Evolutionary conservation across 2,888 invertebrate species (phyloP).

Genomic region (Masnerella sp.): DNA sequence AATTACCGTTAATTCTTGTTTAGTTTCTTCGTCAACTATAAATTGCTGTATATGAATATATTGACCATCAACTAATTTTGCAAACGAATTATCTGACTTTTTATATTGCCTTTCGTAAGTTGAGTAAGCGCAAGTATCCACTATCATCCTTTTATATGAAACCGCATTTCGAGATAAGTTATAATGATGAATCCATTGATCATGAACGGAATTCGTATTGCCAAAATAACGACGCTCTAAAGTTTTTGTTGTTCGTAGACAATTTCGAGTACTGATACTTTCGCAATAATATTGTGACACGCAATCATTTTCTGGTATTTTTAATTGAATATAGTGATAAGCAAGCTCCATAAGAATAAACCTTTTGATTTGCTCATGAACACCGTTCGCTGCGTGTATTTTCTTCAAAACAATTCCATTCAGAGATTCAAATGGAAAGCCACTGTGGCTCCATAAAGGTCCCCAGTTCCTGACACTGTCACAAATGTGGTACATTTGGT

Average conservation of each 20-base stretch:
- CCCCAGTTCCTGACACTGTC: conserved; percentile 1
- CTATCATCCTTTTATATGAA: conserved; percentile 7
- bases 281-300: conserved; percentile 10
- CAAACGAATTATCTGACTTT: conserved; percentile 12
- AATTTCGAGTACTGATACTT: not conserved
- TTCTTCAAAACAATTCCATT: conserved; percentile 18
- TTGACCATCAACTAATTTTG: not conserved
- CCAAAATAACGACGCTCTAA: conserved; percentile 8
- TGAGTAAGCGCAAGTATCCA: not conserved
- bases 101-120: conserved; percentile 1
- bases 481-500: conserved; percentile 6
- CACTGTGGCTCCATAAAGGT: conserved; percentile 18
- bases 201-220: not conserved
- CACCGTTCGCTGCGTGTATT: conserved; percentile 14
- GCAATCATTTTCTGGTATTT: not conserved
- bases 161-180: not conserved
- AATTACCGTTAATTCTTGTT: conserved; percentile 7
- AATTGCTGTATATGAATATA: conserved; percentile 15
- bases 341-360: conserved; percentile 10
- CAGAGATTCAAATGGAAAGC: not conserved
- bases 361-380: conserved; percentile 17
- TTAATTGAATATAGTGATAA: not conserved
- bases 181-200: conserved; percentile 3
- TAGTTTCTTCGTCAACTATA: conserved; percentile 3
- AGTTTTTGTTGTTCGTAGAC: not conserved